Percentiles rank a stretch among this genome's conserved stretches.
Conservation (phyloP, 2,113 vertebrate species). For the Oreochromis aureus region DNA sequence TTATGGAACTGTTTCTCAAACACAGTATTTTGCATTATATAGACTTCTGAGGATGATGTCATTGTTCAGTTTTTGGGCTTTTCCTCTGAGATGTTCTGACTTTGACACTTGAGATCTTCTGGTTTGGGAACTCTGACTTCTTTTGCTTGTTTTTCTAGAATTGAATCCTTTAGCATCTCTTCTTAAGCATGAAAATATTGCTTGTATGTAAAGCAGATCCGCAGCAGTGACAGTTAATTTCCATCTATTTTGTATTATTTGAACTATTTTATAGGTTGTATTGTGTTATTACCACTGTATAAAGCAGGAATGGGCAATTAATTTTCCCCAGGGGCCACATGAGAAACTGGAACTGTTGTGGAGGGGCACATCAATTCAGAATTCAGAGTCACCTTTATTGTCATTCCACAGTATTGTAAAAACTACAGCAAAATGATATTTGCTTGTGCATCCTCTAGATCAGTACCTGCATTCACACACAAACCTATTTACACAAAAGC, state of each 20-base stretch:
- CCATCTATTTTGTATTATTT: background rate
- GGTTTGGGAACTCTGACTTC: background rate
- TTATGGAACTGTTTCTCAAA: background rate
- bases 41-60: background rate
- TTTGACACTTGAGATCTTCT: background rate
- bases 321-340: background rate
- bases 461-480: background rate
- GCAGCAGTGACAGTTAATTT: background rate
- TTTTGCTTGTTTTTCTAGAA: background rate
- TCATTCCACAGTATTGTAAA: background rate
- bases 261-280: background rate
- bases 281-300: background rate
- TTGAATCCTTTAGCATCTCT: background rate
- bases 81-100: background rate
- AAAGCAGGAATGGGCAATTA: background rate
- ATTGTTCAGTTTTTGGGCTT: background rate
- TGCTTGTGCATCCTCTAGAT: background rate
- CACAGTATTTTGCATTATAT: background rate
- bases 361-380: background rate
- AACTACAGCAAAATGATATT: background rate
- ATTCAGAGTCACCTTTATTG: background rate
- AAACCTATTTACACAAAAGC: background rate
- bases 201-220: background rate
- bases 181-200: background rate
- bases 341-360: background rate